These are phyloP conservation scores for Sarcophaga rosellei DNA, from an alignment of 2,888 invertebrate species.

Conservation along the genomic window DNA sequence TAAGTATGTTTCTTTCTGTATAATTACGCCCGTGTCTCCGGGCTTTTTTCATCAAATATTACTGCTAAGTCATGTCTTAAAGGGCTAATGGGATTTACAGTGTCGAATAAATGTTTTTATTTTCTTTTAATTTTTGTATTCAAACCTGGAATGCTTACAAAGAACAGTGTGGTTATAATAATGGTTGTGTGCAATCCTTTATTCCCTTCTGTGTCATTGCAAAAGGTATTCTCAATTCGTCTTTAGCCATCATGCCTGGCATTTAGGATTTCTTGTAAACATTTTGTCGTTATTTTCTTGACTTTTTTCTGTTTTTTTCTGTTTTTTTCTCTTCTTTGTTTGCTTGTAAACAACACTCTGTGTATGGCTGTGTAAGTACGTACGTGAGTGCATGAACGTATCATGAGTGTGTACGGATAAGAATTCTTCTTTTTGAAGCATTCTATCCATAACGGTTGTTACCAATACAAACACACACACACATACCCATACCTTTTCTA, in stretches of 20 bases:
- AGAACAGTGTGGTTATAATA: background rate
- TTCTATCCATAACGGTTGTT: background rate
- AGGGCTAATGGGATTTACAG: too few relatives aligned
- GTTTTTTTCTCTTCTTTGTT: background rate
- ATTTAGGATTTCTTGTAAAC: background rate
- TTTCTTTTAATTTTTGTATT: too few relatives aligned
- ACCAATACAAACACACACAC: background rate
- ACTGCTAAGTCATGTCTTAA: too few relatives aligned
- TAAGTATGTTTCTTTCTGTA: too few relatives aligned
- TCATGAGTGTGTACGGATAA: background rate
- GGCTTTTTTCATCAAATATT: too few relatives aligned
- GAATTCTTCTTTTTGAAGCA: constrained; percentile 22
- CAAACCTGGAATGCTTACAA: too few relatives aligned
- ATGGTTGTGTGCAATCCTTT: background rate
- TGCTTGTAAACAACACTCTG: constrained; percentile 13
- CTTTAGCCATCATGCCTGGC: background rate
- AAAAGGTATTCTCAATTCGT: background rate
- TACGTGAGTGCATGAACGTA: background rate
- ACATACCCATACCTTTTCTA: background rate
- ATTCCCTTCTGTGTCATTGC: background rate
- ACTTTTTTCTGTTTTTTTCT: background rate
- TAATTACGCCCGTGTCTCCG: too few relatives aligned
- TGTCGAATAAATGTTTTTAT: too few relatives aligned
- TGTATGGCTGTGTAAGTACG: background rate
- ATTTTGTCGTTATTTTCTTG: background rate